These are phyloP conservation scores for Numenius arquata DNA, from an alignment of 2,113 vertebrate species.

Conservation along the genomic window DNA sequence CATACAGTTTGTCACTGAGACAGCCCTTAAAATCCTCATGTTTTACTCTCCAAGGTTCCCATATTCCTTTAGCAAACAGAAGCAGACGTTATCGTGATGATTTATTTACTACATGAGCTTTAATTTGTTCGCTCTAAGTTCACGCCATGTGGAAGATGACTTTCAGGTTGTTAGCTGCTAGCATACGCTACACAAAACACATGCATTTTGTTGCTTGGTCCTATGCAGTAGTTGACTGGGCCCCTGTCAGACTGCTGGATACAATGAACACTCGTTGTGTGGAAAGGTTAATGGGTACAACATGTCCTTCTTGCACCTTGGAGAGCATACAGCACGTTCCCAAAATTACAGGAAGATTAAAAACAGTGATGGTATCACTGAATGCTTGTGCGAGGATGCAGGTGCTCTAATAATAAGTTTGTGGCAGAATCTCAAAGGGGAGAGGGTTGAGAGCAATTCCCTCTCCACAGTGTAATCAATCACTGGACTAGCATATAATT, in stretches of 20 bases:
- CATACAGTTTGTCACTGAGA: slow-evolving; percentile 45
- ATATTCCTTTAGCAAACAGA: slow-evolving; percentile 36
- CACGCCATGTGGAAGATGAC: slow-evolving; percentile 22
- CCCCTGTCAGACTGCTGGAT: slow-evolving; percentile 3
- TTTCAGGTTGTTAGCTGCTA: slow-evolving; percentile 38
- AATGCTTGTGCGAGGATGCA: slow-evolving; percentile 63
- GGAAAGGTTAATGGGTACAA: slow-evolving; percentile 53
- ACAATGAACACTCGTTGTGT: neutral
- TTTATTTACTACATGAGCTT: slow-evolving; percentile 64
- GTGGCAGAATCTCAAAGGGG: slow-evolving; percentile 44
- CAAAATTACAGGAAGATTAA: slow-evolving; percentile 66
- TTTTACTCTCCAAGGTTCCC: slow-evolving; percentile 3
- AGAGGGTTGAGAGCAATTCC: slow-evolving; percentile 64
- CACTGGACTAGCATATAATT: slow-evolving; percentile 66
- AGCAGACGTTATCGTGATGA: slow-evolving; percentile 38
- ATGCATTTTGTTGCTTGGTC: neutral
- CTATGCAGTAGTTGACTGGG: neutral
- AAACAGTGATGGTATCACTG: slow-evolving; percentile 67
- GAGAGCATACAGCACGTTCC: slow-evolving; percentile 48
- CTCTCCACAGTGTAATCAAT: slow-evolving; percentile 70
- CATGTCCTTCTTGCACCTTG: slow-evolving; percentile 63
- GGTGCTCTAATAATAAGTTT: slow-evolving; percentile 63
- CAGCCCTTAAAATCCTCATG: slow-evolving; percentile 31
- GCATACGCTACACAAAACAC: neutral
- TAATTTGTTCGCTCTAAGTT: slow-evolving; percentile 46